Percentiles rank a stretch among this genome's conserved stretches.
phyloP scores from a whole-genome alignment of 2,888 invertebrate species.

The Leucoptera coffeella region DNA sequence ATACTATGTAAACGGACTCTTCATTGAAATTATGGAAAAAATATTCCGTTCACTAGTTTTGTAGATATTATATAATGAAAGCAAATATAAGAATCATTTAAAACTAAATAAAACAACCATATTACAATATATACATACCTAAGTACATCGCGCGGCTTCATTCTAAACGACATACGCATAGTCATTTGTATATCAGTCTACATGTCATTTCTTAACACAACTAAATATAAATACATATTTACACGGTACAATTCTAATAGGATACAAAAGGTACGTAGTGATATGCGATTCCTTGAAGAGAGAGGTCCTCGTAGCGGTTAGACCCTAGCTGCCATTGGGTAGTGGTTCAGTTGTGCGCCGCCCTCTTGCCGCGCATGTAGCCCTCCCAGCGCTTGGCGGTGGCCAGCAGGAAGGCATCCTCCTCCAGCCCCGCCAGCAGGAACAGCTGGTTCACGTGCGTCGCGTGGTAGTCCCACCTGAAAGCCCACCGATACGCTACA shows the following conservation, averaged over 20 bases:
- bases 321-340: conserved; percentile 5
- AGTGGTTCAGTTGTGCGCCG: conserved; percentile 79
- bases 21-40: too few relatives aligned
- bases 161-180: background rate
- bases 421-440: conserved; percentile 78
- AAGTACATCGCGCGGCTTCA: too few relatives aligned
- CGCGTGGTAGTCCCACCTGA: conserved; percentile 98
- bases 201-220: too few relatives aligned
- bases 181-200: background rate
- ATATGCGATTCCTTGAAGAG: conserved; percentile 8
- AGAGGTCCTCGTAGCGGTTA: conserved; percentile 8
- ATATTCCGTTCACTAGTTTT: too few relatives aligned
- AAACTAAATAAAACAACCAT: too few relatives aligned
- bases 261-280: conserved; percentile 5
- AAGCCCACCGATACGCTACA: too few relatives aligned
- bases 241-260: background rate
- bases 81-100: too few relatives aligned
- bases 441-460: conserved; percentile 96
- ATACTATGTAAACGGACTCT: too few relatives aligned
- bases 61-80: too few relatives aligned
- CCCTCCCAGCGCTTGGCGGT: conserved; percentile 91
- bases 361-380: conserved; percentile 91
- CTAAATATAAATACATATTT: too few relatives aligned
- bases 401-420: conserved; percentile 70
- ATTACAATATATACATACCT: too few relatives aligned